These are phyloP conservation scores for Hemiprocne comata DNA, from an alignment of 2,113 vertebrate species.

Conservation along the genomic window DNA sequence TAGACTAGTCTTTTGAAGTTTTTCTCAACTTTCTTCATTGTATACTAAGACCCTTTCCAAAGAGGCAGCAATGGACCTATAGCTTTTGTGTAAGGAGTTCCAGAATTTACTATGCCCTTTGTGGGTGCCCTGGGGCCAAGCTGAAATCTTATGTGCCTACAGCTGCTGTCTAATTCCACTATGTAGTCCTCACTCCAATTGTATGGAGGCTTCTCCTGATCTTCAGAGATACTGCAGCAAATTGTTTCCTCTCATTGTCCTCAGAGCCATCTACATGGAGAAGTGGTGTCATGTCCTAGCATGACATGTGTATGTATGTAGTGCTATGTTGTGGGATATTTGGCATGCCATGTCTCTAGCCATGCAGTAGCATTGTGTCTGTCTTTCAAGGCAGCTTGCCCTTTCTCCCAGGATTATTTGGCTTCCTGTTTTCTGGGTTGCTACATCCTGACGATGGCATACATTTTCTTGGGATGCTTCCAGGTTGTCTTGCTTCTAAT, in stretches of 20 bases:
- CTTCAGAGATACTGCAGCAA: not conserved
- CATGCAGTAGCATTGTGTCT: not conserved
- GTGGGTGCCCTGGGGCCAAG: not conserved
- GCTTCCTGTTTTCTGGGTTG: not conserved
- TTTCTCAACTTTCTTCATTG: not conserved
- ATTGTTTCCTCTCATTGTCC: not conserved
- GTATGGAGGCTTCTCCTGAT: not conserved
- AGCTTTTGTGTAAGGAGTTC: not conserved
- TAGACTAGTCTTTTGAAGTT: not conserved
- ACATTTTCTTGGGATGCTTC: not conserved
- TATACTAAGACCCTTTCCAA: not conserved
- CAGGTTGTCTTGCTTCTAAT: not conserved
- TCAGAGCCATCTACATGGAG: not conserved
- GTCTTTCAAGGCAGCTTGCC: not conserved
- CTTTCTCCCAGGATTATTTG: not conserved
- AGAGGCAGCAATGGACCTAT: not conserved
- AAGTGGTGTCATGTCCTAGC: not conserved
- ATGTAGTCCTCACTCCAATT: not conserved
- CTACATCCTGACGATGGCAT: not conserved
- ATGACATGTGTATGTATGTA: fast-evolving
- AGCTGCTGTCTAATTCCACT: not conserved
- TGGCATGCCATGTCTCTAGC: not conserved
- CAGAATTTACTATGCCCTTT: not conserved
- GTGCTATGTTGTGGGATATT: not conserved
- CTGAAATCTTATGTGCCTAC: not conserved